These are phyloP conservation scores for Trachurus trachurus DNA, from an alignment of 2,797 vertebrate species.

Conservation along the genomic window DNA sequence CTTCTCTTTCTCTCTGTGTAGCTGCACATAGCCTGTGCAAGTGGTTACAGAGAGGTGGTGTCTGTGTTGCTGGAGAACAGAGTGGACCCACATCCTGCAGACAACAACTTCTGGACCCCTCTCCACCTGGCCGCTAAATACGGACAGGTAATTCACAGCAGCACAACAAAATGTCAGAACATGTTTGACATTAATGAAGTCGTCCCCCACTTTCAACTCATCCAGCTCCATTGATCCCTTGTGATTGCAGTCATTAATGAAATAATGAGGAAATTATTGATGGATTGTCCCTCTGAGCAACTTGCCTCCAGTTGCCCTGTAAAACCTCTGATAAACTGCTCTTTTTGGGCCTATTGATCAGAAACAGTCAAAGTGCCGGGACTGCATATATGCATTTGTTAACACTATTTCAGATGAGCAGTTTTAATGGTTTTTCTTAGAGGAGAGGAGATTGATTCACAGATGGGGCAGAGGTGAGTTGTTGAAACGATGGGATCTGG, in stretches of 20 bases:
- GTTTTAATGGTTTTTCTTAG: constrained; percentile 59
- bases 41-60: constrained; percentile 92
- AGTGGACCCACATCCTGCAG: constrained; percentile 87
- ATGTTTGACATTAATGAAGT: constrained; percentile 22
- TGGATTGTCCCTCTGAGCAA: constrained; percentile 24
- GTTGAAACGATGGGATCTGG: constrained; percentile 33
- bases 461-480: constrained; percentile 35
- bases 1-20: constrained; percentile 61
- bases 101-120: constrained; percentile 92
- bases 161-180: constrained; percentile 3
- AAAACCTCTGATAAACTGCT: constrained; percentile 63
- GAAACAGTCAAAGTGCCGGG: constrained; percentile 22
- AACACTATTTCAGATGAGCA: constrained; percentile 62
- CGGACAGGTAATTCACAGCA: constrained; percentile 89
- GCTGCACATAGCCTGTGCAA: constrained; percentile 94
- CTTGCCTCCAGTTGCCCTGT: constrained; percentile 41
- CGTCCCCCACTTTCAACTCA: constrained; percentile 16
- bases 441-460: constrained; percentile 68
- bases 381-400: constrained; percentile 40
- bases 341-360: constrained; percentile 65
- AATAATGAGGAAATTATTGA: constrained; percentile 59
- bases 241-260: constrained; percentile 33
- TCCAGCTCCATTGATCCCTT: constrained; percentile 29
- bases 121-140: constrained; percentile 96
- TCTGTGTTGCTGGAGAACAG: constrained; percentile 89